These are phyloP conservation scores for Calameuta pallipes DNA, from an alignment of 2,888 invertebrate genomes.

Conservation along the genomic window DNA sequence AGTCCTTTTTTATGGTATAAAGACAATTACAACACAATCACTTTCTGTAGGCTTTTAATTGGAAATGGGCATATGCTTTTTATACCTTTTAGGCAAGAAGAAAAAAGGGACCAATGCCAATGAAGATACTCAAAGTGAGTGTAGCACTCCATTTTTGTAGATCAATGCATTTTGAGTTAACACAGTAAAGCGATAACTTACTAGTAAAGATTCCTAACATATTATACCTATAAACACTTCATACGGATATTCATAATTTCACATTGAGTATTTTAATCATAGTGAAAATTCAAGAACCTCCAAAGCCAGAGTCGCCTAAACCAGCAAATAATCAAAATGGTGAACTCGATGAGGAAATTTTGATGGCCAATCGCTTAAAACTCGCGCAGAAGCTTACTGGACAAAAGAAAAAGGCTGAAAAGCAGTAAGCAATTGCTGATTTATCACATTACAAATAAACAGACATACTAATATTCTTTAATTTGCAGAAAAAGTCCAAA, in stretches of 20 bases:
- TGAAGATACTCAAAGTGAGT: conserved; percentile 52
- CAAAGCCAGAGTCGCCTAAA: conserved; percentile 64
- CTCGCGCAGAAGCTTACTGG: conserved; percentile 81
- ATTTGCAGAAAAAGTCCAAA: conserved; percentile 69
- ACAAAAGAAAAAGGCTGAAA: conserved; percentile 74
- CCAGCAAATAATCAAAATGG: conserved; percentile 60
- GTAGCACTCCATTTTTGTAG: not conserved
- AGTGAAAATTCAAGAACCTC: conserved; percentile 57
- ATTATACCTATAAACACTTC: not conserved
- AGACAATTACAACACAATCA: not conserved
- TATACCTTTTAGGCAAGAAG: conserved; percentile 52
- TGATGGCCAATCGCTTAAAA: conserved; percentile 82
- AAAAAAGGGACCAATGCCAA: conserved; percentile 49
- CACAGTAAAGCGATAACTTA: not conserved
- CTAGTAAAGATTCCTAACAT: not conserved
- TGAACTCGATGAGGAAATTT: conserved; percentile 73
- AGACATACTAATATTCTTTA: conserved; percentile 34
- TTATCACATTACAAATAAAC: not conserved
- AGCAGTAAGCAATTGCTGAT: conserved; percentile 65
- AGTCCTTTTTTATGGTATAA: not conserved
- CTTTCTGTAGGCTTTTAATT: conserved; percentile 24
- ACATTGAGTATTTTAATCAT: conserved; percentile 1
- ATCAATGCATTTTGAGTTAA: not conserved
- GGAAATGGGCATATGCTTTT: conserved; percentile 33
- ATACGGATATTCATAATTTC: not conserved